These are phyloP conservation scores for Falco berigora DNA, from an alignment of 2,797 vertebrate species.

Conservation along the genomic window DNA sequence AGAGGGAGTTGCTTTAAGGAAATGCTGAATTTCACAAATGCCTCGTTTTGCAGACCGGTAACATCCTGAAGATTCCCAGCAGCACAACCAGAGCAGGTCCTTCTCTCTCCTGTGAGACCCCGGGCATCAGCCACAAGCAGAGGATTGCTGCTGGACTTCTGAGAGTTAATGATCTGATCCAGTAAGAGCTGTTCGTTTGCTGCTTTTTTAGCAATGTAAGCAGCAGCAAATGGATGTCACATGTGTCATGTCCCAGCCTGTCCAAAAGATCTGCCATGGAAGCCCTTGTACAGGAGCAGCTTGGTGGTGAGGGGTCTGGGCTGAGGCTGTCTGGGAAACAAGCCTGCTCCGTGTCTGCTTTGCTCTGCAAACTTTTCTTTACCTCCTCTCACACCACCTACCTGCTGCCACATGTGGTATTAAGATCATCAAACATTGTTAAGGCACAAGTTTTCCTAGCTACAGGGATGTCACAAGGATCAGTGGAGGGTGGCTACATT, in stretches of 20 bases:
- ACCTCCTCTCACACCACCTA: not conserved
- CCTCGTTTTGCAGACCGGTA: not conserved
- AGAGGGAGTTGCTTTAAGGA: not conserved
- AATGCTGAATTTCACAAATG: not conserved
- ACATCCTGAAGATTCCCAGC: not conserved
- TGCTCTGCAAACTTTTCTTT: fast-evolving
- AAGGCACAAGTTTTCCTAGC: not conserved
- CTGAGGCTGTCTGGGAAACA: not conserved
- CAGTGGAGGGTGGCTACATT: not conserved
- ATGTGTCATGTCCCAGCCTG: fast-evolving
- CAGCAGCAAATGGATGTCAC: not conserved
- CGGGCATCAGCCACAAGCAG: fast-evolving
- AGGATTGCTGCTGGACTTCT: not conserved
- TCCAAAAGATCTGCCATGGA: not conserved
- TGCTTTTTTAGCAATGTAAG: not conserved
- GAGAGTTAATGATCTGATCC: not conserved
- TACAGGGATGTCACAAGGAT: not conserved
- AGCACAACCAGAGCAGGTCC: not conserved
- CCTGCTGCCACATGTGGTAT: not conserved
- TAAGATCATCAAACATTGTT: not conserved
- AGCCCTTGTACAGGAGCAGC: not conserved
- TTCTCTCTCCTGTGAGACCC: not conserved
- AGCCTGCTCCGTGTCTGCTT: not conserved
- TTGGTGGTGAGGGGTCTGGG: fast-evolving
- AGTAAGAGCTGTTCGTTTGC: not conserved